Evolutionary conservation across 2,888 invertebrate genomes (phyloP).

Genomic region (Dasysyrphus tricinctus): DNA sequence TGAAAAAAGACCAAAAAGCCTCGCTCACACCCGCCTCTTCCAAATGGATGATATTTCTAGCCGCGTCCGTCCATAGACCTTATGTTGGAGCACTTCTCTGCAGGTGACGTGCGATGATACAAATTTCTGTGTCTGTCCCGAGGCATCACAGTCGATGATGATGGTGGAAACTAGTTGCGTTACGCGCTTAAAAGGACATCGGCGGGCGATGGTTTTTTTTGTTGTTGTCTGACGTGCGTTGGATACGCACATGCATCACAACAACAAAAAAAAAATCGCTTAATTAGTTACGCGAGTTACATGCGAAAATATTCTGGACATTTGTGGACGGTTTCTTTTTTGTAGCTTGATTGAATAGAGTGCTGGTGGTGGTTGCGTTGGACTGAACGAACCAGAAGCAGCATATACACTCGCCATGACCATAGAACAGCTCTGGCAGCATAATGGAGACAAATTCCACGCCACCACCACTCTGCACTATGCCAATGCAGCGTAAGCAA

Average conservation of each 20-base stretch:
- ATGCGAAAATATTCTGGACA: slow-evolving; percentile 78
- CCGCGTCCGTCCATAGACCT: slow-evolving; percentile 4
- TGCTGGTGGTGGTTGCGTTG: slow-evolving; percentile 6
- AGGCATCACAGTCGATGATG: slow-evolving; percentile 25
- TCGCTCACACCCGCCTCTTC: neutral
- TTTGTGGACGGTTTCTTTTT: slow-evolving; percentile 48
- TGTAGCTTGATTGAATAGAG: slow-evolving; percentile 43
- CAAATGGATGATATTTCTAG: neutral
- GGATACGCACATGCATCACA: slow-evolving; percentile 38
- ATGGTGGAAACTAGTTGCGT: slow-evolving; percentile 66
- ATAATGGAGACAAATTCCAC: slow-evolving; percentile 73
- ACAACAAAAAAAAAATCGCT: slow-evolving; percentile 77
- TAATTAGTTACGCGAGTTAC: slow-evolving; percentile 82
- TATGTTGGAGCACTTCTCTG: slow-evolving; percentile 39
- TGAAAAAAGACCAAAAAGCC: slow-evolving; percentile 31
- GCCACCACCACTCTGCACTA: slow-evolving; percentile 21
- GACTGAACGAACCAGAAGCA: slow-evolving; percentile 56
- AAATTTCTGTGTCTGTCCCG: slow-evolving; percentile 70
- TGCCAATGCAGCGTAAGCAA: slow-evolving; percentile 53
- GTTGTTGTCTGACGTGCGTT: slow-evolving; percentile 17
- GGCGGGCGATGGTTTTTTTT: slow-evolving; percentile 52
- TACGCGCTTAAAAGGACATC: slow-evolving; percentile 68
- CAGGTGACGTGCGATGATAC: slow-evolving; percentile 74
- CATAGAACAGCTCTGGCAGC: slow-evolving; percentile 27
- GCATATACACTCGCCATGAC: neutral